A percentile compares a stretch with the other conserved stretches of the same genome.
These are phyloP conservation scores for Perca fluviatilis DNA, from an alignment of 2,113 vertebrate species.

Conservation along the genomic window DNA sequence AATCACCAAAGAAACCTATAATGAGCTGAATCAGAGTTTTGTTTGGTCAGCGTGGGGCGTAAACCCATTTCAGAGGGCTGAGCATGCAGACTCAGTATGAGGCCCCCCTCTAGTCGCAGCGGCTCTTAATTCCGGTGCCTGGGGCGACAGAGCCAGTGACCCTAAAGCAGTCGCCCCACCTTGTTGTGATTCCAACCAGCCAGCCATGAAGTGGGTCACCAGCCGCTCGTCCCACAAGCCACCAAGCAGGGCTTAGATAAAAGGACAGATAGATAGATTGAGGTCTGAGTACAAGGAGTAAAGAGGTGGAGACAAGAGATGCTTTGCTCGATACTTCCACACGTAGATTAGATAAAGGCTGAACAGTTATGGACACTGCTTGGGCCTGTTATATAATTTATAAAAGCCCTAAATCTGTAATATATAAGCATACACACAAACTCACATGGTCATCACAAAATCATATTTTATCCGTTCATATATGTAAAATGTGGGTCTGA, in stretches of 20 bases:
- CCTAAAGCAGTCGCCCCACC: slow-evolving; percentile 81
- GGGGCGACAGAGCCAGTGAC: slow-evolving; percentile 78
- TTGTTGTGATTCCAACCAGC: slow-evolving; percentile 80
- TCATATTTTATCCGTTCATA: not conserved
- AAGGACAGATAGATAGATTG: slow-evolving; percentile 28
- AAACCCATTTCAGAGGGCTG: slow-evolving; percentile 68
- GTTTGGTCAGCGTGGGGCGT: slow-evolving; percentile 56
- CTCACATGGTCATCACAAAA: not conserved
- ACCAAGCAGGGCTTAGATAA: slow-evolving; percentile 35
- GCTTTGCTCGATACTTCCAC: not conserved
- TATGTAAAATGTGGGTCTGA: not conserved
- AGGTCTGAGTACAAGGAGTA: slow-evolving; percentile 17
- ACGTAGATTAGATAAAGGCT: not conserved
- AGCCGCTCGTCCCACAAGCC: slow-evolving; percentile 53
- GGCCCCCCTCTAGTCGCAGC: slow-evolving; percentile 72
- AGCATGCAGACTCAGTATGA: slow-evolving; percentile 73
- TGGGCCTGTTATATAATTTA: not conserved
- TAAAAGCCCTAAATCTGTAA: not conserved
- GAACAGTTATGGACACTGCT: not conserved
- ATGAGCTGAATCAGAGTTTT: slow-evolving; percentile 62
- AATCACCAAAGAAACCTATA: slow-evolving; percentile 44
- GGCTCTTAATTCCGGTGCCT: slow-evolving; percentile 77
- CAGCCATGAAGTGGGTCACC: slow-evolving; percentile 80
- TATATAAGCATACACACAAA: not conserved
- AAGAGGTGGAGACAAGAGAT: not conserved